Evolutionary conservation across 2,113 vertebrate species (phyloP).

Genomic region (Heptranchias perlo): DNA sequence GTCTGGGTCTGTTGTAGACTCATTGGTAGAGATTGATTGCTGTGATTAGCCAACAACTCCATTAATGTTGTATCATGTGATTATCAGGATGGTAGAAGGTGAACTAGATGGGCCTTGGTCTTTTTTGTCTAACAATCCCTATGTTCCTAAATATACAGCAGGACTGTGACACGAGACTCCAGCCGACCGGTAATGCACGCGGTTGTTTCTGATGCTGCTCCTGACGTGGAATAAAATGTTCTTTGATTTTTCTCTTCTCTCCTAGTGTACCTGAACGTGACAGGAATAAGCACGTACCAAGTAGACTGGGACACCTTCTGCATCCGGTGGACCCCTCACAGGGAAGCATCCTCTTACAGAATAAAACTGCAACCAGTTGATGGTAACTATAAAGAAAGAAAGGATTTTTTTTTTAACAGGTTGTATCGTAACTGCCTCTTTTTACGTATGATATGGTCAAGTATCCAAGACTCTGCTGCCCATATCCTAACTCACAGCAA

Average conservation of each 20-base stretch:
- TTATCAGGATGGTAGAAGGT: background rate
- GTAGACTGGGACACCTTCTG: conserved; percentile 82
- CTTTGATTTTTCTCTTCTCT: conserved; percentile 39
- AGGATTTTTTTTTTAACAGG: background rate
- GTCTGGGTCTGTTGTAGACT: background rate
- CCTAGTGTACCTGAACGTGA: conserved; percentile 88
- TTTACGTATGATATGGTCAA: background rate
- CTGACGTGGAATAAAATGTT: background rate
- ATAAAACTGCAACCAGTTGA: conserved; percentile 79
- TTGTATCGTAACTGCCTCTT: background rate
- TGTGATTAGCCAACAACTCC: background rate
- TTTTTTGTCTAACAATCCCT: background rate
- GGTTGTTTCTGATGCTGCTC: background rate
- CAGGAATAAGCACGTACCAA: conserved; percentile 75
- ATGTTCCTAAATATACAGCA: too few relatives aligned
- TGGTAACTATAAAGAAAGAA: conserved; percentile 53
- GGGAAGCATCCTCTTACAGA: conserved; percentile 86
- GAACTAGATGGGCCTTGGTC: background rate
- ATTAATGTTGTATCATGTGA: background rate
- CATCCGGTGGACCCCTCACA: conserved; percentile 78
- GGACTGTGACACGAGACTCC: background rate
- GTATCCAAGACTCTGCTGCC: background rate
- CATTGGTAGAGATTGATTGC: background rate
- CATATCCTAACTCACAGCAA: background rate
- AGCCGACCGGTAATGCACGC: background rate